These are phyloP conservation scores for Sphaeridia pumilis DNA, from an alignment of 2,888 invertebrate genomes.

Conservation along the genomic window DNA sequence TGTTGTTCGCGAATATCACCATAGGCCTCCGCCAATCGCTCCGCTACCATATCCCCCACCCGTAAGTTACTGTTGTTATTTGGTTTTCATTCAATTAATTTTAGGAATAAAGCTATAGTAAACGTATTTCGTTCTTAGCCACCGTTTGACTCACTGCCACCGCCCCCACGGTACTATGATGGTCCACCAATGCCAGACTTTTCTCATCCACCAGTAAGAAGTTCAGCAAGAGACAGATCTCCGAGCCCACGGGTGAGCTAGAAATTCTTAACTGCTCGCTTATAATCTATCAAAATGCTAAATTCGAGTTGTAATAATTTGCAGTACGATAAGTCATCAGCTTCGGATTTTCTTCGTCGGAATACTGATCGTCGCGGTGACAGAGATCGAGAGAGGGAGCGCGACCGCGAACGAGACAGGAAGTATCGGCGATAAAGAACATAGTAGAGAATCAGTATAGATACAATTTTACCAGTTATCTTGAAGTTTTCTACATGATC, in stretches of 20 bases:
- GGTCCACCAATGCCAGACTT: slow-evolving; percentile 65
- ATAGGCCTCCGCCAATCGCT: slow-evolving; percentile 41
- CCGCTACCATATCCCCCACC: slow-evolving; percentile 73
- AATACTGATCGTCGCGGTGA: slow-evolving; percentile 57
- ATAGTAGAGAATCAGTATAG: too few species aligned
- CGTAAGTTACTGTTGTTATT: slow-evolving; percentile 31
- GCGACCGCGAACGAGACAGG: slow-evolving; percentile 40
- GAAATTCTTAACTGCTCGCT: slow-evolving; percentile 13
- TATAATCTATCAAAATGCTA: slow-evolving; percentile 7
- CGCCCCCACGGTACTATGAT: slow-evolving; percentile 70
- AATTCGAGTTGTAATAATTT: neutral
- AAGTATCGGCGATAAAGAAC: slow-evolving; percentile 11
- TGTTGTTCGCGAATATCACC: slow-evolving; percentile 27
- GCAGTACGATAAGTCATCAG: slow-evolving; percentile 62
- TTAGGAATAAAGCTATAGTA: neutral
- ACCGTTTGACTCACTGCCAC: slow-evolving; percentile 50
- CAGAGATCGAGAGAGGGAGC: slow-evolving; percentile 42
- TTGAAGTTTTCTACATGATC: too few species aligned
- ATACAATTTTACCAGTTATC: too few species aligned
- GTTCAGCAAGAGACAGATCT: slow-evolving; percentile 41
- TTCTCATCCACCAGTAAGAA: slow-evolving; percentile 48
- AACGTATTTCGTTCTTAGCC: slow-evolving; percentile 34
- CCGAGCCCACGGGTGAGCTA: slow-evolving; percentile 33
- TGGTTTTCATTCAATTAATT: neutral
- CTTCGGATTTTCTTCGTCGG: slow-evolving; percentile 76